Percentiles rank a stretch among this genome's conserved stretches.
Conservation (phyloP, 2,888 invertebrate species). For the Aplocera efformata region DNA sequence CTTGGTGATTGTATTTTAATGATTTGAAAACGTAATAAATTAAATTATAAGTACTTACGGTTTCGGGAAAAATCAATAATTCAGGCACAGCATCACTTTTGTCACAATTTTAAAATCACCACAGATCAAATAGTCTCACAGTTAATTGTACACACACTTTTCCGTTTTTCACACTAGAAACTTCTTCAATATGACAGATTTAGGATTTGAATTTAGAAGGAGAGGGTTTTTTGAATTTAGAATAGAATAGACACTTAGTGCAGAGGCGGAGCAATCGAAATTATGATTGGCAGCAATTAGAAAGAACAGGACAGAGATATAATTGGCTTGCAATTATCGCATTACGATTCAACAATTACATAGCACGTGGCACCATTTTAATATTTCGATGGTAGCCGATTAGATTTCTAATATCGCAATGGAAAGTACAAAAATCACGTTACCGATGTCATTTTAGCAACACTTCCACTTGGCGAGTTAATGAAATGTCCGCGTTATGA, state of each 20-base stretch:
- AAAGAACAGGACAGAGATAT: conserved; percentile 62
- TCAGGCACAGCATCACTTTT: conserved; percentile 66
- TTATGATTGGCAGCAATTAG: conserved; percentile 58
- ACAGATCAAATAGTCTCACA: conserved; percentile 53
- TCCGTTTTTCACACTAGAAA: conserved; percentile 29
- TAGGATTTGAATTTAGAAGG: conserved; percentile 26
- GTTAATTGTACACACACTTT: conserved; percentile 33
- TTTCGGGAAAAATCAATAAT: conserved; percentile 45
- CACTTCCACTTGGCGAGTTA: conserved; percentile 37
- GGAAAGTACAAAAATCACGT: conserved; percentile 48
- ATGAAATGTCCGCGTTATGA: conserved; percentile 32
- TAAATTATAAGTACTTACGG: conserved; percentile 58
- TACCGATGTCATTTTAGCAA: conserved; percentile 71
- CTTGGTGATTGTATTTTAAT: too few species aligned
- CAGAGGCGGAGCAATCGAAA: conserved; percentile 46
- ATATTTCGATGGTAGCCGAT: conserved; percentile 37
- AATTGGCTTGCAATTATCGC: conserved; percentile 65
- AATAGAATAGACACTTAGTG: conserved; percentile 32
- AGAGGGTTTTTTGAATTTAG: conserved; percentile 28
- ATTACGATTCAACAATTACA: conserved; percentile 60
- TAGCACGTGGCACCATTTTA: conserved; percentile 67
- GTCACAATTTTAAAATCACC: conserved; percentile 51
- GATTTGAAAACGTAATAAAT: too few species aligned
- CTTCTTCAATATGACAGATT: conserved; percentile 13
- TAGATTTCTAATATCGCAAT: conserved; percentile 30